Percentiles rank a stretch among this genome's conserved stretches.
These are phyloP conservation scores for Zhuqinia jingwanae DNA, from an alignment of 2,888 invertebrate genomes.

Conservation along the genomic window DNA sequence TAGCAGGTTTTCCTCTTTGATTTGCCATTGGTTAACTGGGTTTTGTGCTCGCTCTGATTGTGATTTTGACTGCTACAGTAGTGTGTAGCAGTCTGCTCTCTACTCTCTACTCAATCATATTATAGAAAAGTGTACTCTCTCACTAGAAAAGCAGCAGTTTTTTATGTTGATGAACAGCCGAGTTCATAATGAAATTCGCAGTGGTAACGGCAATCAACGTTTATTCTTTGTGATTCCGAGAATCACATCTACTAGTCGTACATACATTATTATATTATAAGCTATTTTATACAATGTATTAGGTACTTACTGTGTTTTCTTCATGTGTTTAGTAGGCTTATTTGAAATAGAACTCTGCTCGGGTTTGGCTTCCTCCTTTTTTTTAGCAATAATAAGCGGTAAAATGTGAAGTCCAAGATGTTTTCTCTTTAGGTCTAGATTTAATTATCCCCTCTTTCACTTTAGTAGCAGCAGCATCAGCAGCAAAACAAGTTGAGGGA, in stretches of 20 bases:
- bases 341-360: not conserved
- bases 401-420: slow-evolving; percentile 25
- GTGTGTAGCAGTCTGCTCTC: too few species aligned
- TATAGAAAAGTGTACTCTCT: not conserved
- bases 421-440: slow-evolving; percentile 45
- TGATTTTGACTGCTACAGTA: not conserved
- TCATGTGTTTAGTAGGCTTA: not conserved
- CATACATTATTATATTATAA: not conserved
- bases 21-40: not conserved
- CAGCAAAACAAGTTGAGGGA: not conserved
- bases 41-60: not conserved
- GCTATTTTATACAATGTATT: not conserved
- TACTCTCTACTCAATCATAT: slow-evolving; percentile 29
- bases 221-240: slow-evolving; percentile 22
- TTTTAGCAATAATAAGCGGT: not conserved
- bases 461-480: too few species aligned
- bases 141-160: not conserved
- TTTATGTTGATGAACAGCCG: not conserved
- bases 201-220: slow-evolving; percentile 47
- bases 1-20: slow-evolving; percentile 20
- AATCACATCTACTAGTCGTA: not conserved
- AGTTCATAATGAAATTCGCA: slow-evolving; percentile 54
- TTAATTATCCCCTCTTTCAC: slow-evolving; percentile 68
- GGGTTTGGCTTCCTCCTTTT: slow-evolving; percentile 9
- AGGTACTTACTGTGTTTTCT: not conserved